Conservation (phyloP, 1,140 invertebrate species). For the Potamilus streckersoni region DNA sequence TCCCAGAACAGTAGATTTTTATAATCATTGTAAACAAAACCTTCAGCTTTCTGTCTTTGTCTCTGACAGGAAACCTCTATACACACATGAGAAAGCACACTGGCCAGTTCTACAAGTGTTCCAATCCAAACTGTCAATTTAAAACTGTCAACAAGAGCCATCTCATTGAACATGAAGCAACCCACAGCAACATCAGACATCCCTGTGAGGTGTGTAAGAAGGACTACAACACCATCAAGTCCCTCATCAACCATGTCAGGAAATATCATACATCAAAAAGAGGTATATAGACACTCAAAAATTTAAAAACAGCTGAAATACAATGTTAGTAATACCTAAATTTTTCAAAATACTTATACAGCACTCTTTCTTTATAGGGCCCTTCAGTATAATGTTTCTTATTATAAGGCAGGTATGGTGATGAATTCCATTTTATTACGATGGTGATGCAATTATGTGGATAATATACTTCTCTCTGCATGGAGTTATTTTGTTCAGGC, state of each 20-base stretch:
- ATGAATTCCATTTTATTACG: too few species aligned
- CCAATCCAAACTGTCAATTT: constrained; percentile 58
- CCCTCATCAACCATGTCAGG: constrained; percentile 65
- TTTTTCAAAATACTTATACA: too few species aligned
- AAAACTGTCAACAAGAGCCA: constrained; percentile 66
- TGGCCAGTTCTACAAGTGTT: constrained; percentile 65
- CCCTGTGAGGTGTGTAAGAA: constrained; percentile 65
- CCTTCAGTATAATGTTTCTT: too few species aligned
- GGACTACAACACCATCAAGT: constrained; percentile 67
- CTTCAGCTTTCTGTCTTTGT: background rate
- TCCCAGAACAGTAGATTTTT: background rate
- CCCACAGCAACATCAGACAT: constrained; percentile 54
- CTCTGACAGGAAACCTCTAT: constrained; percentile 64
- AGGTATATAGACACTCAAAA: constrained; percentile 30
- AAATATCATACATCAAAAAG: constrained; percentile 61
- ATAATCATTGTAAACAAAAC: background rate
- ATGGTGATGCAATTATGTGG: too few species aligned
- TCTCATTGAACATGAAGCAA: constrained; percentile 65
- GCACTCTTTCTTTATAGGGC: too few species aligned
- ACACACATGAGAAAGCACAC: constrained; percentile 69
- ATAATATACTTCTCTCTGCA: too few species aligned
- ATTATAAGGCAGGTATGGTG: too few species aligned
- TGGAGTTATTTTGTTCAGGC: too few species aligned
- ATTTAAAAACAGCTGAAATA: too few species aligned
- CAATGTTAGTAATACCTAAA: too few species aligned